These are phyloP conservation scores for Rana temporaria DNA, from an alignment of 2,113 vertebrate species.

Conservation along the genomic window DNA sequence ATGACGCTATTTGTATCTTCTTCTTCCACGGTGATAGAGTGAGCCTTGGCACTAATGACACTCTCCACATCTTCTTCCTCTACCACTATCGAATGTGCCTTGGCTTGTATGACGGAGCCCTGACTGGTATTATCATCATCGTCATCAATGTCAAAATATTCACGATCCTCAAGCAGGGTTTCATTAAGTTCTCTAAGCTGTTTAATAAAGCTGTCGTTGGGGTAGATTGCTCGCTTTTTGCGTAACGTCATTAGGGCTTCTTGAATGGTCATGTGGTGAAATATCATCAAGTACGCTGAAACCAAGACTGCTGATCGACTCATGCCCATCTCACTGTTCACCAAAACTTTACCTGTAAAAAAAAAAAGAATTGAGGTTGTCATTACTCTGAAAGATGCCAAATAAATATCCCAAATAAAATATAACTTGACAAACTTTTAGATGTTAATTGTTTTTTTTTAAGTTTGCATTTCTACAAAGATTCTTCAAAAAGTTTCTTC, in stretches of 20 bases:
- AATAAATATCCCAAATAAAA: neutral
- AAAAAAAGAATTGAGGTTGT: constrained; percentile 16
- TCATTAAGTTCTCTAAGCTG: constrained; percentile 93
- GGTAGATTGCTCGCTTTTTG: constrained; percentile 87
- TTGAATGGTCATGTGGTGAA: constrained; percentile 90
- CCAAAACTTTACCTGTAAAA: constrained; percentile 87
- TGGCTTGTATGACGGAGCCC: constrained; percentile 74
- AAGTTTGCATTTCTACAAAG: too few species aligned
- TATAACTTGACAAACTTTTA: too few species aligned
- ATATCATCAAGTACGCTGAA: constrained; percentile 96
- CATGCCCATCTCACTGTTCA: constrained; percentile 94
- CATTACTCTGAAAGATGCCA: neutral
- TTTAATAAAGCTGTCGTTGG: constrained; percentile 93
- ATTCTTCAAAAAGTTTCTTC: too few species aligned
- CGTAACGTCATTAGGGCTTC: constrained; percentile 88
- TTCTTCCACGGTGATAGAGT: constrained; percentile 80
- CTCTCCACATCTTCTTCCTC: constrained; percentile 64
- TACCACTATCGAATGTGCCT: constrained; percentile 63
- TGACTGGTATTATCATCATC: constrained; percentile 74
- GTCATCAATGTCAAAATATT: constrained; percentile 65
- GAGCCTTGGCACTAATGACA: constrained; percentile 70
- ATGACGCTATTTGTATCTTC: constrained; percentile 83
- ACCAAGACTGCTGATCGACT: constrained; percentile 91
- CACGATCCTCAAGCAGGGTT: constrained; percentile 86
- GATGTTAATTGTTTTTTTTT: too few species aligned